These are phyloP conservation scores for Diplodus sargus DNA, from an alignment of 2,797 vertebrate species.

Conservation along the genomic window DNA sequence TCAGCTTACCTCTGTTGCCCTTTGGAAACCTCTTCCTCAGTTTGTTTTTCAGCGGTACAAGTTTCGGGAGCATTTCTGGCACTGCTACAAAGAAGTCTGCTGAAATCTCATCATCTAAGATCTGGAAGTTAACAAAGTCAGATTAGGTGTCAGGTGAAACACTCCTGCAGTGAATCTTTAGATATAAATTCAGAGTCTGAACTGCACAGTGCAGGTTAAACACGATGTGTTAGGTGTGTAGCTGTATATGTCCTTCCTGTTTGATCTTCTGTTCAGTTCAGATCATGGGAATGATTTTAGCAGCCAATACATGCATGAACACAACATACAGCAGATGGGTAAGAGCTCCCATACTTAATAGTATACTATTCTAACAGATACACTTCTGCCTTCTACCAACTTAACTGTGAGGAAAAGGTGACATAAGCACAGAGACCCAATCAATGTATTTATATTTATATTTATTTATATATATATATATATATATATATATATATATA, in stretches of 20 bases:
- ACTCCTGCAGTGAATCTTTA: neutral
- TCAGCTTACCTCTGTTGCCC: slow-evolving; percentile 84
- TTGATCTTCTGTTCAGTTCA: neutral
- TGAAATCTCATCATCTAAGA: slow-evolving; percentile 90
- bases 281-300: neutral
- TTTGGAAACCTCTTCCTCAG: slow-evolving; percentile 91
- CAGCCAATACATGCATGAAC: neutral
- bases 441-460: too few species aligned
- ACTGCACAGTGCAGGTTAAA: neutral
- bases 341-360: too few species aligned
- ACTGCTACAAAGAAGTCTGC: slow-evolving; percentile 92
- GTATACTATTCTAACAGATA: too few species aligned
- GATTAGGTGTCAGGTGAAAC: neutral
- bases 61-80: slow-evolving; percentile 88
- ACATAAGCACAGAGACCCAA: too few species aligned
- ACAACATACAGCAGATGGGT: neutral
- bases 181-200: neutral
- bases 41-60: slow-evolving; percentile 89
- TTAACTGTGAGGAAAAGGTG: too few species aligned
- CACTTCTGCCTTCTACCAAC: too few species aligned
- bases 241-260: neutral
- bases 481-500: too few species aligned
- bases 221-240: neutral
- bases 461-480: too few species aligned
- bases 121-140: slow-evolving; percentile 76